Conservation (phyloP, 2,888 invertebrate species). For the Trissolcus japonicus region DNA sequence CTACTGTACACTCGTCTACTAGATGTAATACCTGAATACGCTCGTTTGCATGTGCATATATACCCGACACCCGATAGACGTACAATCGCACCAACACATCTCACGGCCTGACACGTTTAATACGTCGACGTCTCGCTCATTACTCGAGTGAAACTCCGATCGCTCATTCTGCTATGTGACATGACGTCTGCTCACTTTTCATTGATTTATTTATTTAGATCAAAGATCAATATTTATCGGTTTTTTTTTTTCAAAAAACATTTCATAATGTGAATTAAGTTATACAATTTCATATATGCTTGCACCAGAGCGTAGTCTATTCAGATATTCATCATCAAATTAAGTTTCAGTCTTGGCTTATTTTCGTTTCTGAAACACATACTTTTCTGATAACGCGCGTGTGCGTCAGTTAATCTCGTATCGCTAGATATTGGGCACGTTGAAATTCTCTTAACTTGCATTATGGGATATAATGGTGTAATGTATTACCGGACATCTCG, state of each 20-base stretch:
- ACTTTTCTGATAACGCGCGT: no score
- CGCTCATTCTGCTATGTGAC: conserved; percentile 20
- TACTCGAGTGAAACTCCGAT: conserved; percentile 52
- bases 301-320: no score
- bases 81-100: conserved; percentile 55
- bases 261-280: no score
- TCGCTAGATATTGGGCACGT: neutral
- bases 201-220: conserved; percentile 1
- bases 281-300: no score
- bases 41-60: conserved; percentile 66
- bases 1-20: conserved; percentile 67
- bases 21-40: conserved; percentile 72
- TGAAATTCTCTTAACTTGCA: conserved; percentile 24
- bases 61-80: conserved; percentile 52
- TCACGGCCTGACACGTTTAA: conserved; percentile 57
- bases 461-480: conserved; percentile 28
- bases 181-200: conserved; percentile 12
- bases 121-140: conserved; percentile 58
- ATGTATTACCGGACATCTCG: conserved; percentile 46
- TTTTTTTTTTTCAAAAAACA: no score
- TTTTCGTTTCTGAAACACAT: no score
- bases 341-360: no score
- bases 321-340: no score
- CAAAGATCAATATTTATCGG: conserved; percentile 1
- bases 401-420: neutral